Conservation (phyloP, 2,888 invertebrate species). For the Troides aeacus region DNA sequence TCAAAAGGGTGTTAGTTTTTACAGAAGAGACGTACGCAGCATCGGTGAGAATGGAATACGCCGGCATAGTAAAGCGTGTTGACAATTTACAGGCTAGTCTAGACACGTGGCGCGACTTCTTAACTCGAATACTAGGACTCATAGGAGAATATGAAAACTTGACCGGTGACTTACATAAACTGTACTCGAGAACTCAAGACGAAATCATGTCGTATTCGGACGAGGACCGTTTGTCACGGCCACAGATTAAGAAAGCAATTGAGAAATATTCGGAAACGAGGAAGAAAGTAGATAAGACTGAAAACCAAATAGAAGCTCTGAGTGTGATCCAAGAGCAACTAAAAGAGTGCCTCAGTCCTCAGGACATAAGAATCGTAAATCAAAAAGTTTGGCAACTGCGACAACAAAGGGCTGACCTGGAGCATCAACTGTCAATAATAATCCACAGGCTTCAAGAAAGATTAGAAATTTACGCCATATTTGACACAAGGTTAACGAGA, state of each 20-base stretch:
- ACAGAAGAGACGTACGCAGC: conserved; percentile 89
- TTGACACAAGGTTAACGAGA: conserved; percentile 83
- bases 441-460: conserved; percentile 87
- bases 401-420: conserved; percentile 90
- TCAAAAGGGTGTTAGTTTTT: conserved; percentile 83
- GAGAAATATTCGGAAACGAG: conserved; percentile 82
- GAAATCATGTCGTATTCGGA: conserved; percentile 80
- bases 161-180: conserved; percentile 78
- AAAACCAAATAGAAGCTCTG: conserved; percentile 84
- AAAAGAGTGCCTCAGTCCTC: conserved; percentile 90
- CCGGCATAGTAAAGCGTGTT: conserved; percentile 87
- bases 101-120: conserved; percentile 89
- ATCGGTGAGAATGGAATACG: conserved; percentile 90
- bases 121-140: conserved; percentile 83
- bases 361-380: conserved; percentile 89
- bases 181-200: conserved; percentile 84
- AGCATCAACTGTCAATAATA: conserved; percentile 86
- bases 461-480: conserved; percentile 84
- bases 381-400: conserved; percentile 88
- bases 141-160: conserved; percentile 83
- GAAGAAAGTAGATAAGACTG: conserved; percentile 78
- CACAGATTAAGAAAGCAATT: conserved; percentile 82
- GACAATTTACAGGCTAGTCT: conserved; percentile 89
- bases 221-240: conserved; percentile 79
- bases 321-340: conserved; percentile 89